Percentiles rank a stretch among this genome's conserved stretches.
Evolutionary conservation across 2,888 invertebrate species (phyloP).

Genomic region (Bellardia bayeri): DNA sequence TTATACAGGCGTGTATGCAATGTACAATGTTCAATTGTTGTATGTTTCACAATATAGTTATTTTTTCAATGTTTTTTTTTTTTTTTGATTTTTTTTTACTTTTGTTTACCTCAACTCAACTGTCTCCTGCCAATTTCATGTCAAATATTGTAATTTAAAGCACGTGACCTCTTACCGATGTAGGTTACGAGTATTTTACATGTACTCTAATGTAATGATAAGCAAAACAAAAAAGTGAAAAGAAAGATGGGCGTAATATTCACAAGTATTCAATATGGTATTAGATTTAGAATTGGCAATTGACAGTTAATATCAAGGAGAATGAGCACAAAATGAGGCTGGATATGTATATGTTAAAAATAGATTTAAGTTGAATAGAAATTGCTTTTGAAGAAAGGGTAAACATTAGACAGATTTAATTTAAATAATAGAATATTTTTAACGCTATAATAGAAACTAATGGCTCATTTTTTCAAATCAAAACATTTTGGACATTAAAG

Average conservation of each 20-base stretch:
- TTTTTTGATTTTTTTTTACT: no score
- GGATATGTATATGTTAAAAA: neutral
- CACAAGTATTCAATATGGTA: slow-evolving; percentile 22
- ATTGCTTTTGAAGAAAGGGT: neutral
- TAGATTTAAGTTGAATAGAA: neutral
- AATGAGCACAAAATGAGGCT: neutral
- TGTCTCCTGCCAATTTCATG: slow-evolving; percentile 72
- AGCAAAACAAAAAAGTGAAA: neutral
- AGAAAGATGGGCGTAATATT: slow-evolving; percentile 55
- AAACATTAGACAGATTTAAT: neutral
- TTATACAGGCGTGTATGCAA: slow-evolving; percentile 31
- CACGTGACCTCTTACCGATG: slow-evolving; percentile 70
- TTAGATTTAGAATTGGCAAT: slow-evolving; percentile 40
- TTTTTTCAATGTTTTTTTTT: slow-evolving; percentile 11
- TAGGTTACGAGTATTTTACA: slow-evolving; percentile 59
- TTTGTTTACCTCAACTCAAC: slow-evolving; percentile 53
- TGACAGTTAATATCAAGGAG: slow-evolving; percentile 8
- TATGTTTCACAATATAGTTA: slow-evolving; percentile 1
- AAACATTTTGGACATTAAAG: no score
- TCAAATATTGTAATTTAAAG: slow-evolving; percentile 71
- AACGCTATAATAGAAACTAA: no score
- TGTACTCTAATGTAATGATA: slow-evolving; percentile 15
- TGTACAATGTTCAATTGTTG: slow-evolving; percentile 15
- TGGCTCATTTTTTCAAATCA: no score
- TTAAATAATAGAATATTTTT: neutral